Percentiles rank a stretch among this genome's conserved stretches.
phyloP scores from a whole-genome alignment of 2,888 invertebrate species.

The Orthonychiurus folsomi region DNA sequence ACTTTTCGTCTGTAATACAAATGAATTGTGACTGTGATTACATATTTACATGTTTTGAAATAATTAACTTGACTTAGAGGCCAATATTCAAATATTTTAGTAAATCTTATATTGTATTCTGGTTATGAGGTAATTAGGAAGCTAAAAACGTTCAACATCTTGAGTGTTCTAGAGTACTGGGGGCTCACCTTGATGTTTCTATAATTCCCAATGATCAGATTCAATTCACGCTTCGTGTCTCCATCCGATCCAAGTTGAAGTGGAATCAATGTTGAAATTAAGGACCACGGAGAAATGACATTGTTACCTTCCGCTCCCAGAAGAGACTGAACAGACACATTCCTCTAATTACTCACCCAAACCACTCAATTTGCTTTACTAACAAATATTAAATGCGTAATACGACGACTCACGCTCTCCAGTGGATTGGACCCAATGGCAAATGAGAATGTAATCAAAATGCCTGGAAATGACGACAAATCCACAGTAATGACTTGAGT shows the following conservation, averaged over 20 bases:
- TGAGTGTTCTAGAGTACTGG: too few species aligned
- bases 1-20: background rate
- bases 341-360: background rate
- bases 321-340: background rate
- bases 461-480: too few species aligned
- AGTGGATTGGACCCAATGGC: background rate
- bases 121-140: too few species aligned
- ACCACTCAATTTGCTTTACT: background rate
- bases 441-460: background rate
- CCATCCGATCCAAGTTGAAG: conserved; percentile 8
- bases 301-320: background rate
- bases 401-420: background rate
- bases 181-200: background rate
- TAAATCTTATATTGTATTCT: too few species aligned
- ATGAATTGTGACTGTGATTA: too few species aligned
- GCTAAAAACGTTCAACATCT: too few species aligned
- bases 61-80: conserved; percentile 4
- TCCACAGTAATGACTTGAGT: too few species aligned
- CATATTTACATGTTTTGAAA: too few species aligned
- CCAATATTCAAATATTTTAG: too few species aligned
- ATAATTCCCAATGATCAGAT: background rate
- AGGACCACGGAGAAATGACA: conserved; percentile 10
- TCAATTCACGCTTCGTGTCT: conserved; percentile 8
- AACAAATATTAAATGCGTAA: background rate
- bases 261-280: conserved; percentile 10